Conservation (phyloP, 2,888 invertebrate species). For the Mylabris sibirica region DNA sequence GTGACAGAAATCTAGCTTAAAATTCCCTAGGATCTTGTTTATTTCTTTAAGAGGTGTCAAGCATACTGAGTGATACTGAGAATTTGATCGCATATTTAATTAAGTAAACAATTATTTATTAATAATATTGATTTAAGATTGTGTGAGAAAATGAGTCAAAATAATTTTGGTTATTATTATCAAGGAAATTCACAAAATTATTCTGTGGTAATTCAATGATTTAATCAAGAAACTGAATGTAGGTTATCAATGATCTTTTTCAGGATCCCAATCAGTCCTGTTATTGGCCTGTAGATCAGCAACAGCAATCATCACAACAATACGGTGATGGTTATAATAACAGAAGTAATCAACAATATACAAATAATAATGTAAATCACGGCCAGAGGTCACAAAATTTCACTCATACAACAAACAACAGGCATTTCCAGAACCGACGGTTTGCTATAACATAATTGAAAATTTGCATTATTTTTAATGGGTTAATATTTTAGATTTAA, state of each 20-base stretch:
- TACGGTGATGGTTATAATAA: constrained; percentile 17
- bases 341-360: constrained; percentile 16
- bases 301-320: constrained; percentile 28
- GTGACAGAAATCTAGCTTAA: background rate
- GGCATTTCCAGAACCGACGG: constrained; percentile 26
- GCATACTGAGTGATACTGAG: too few species aligned
- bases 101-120: background rate
- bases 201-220: constrained; percentile 19
- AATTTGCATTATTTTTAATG: background rate
- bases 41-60: background rate
- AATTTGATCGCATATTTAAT: background rate
- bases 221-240: constrained; percentile 10
- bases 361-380: constrained; percentile 17
- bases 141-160: constrained; percentile 24
- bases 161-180: constrained; percentile 33
- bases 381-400: constrained; percentile 19
- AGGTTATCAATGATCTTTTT: constrained; percentile 8
- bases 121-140: background rate
- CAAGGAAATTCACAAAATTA: constrained; percentile 25
- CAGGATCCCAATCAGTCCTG: constrained; percentile 29
- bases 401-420: constrained; percentile 19
- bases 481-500: constrained; percentile 18
- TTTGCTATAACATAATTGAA: background rate
- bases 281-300: constrained; percentile 24
- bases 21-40: background rate